Evolutionary conservation across 23 tunicate genomes (phyloP).

Genomic region (Phallusia fumigata): DNA sequence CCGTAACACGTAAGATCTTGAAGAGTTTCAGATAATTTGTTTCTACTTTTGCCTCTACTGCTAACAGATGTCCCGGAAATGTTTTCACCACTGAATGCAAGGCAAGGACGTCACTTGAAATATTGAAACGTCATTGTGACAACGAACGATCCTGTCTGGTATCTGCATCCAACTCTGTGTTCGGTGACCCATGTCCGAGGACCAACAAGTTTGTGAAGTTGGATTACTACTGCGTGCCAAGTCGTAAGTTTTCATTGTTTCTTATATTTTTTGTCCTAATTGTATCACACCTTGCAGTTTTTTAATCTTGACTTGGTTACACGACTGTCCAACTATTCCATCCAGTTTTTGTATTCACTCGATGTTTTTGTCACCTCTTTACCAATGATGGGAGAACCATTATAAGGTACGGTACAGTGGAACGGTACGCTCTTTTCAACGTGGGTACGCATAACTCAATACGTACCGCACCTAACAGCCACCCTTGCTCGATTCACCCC

Average conservation of each 20-base stretch:
- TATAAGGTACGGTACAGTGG: too few relatives aligned
- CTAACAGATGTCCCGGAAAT: neutral
- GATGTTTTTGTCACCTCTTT: too few relatives aligned
- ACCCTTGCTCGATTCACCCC: too few relatives aligned
- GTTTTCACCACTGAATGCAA: neutral
- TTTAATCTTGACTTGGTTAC: too few relatives aligned
- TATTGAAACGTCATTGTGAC: neutral
- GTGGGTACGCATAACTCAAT: too few relatives aligned
- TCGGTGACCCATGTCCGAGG: neutral
- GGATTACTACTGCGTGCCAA: constrained; percentile 11
- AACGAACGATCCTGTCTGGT: neutral
- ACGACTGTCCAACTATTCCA: too few relatives aligned
- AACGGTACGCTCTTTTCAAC: too few relatives aligned
- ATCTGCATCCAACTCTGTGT: neutral
- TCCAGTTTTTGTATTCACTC: too few relatives aligned
- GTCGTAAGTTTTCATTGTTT: neutral
- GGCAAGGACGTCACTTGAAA: neutral
- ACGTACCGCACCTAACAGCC: too few relatives aligned
- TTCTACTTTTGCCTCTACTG: neutral
- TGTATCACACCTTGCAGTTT: too few relatives aligned
- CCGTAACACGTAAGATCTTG: neutral
- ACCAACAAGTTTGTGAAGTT: constrained; percentile 4
- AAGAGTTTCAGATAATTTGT: neutral
- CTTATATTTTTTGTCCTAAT: too few relatives aligned
- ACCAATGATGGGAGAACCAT: too few relatives aligned